Evolutionary conservation across 2,888 invertebrate species (phyloP).

Genomic region (Xestia c-nigrum): DNA sequence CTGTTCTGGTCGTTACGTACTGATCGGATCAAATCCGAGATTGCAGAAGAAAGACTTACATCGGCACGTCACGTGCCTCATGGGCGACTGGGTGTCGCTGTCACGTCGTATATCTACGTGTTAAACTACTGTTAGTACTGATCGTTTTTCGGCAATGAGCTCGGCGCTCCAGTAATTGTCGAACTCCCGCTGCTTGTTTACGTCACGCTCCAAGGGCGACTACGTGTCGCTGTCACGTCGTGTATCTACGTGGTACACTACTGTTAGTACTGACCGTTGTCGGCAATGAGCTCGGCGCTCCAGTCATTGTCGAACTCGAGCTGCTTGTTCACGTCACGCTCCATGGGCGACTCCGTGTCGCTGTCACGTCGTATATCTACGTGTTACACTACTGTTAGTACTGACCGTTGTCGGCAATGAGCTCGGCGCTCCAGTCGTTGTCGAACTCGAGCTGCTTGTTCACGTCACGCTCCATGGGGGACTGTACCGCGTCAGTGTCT

Average conservation of each 20-base stretch:
- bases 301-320: constrained; percentile 92
- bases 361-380: constrained; percentile 24
- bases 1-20: neutral
- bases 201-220: constrained; percentile 90
- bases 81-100: constrained; percentile 84
- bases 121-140: constrained; percentile 41
- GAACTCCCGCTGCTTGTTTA: constrained; percentile 92
- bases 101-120: constrained; percentile 6
- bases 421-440: constrained; percentile 91
- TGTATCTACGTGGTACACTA: neutral
- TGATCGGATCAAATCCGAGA: neutral
- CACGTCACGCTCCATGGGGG: constrained; percentile 90
- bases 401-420: constrained; percentile 79
- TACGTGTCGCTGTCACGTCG: constrained; percentile 71
- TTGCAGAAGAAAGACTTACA: neutral
- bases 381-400: constrained; percentile 22
- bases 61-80: constrained; percentile 88
- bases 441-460: constrained; percentile 93
- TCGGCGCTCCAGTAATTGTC: constrained; percentile 92
- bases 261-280: constrained; percentile 72
- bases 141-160: constrained; percentile 79
- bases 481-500: constrained; percentile 92
- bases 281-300: constrained; percentile 87
- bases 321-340: constrained; percentile 91
- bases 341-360: constrained; percentile 88